Evolutionary conservation across 2,113 vertebrate genomes (phyloP).

Genomic region (Larimichthys crocea): DNA sequence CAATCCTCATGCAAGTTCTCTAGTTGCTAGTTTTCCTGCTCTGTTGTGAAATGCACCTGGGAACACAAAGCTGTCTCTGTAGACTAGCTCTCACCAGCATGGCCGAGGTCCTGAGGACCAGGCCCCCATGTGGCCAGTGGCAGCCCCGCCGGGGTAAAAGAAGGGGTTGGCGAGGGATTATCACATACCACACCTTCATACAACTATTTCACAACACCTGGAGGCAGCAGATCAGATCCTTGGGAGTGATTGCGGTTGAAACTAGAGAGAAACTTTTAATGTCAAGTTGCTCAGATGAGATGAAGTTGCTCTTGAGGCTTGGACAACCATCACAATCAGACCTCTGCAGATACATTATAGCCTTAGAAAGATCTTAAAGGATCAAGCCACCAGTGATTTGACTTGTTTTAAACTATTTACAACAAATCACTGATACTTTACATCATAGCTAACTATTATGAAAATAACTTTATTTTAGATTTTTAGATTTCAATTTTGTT

Average conservation of each 20-base stretch:
- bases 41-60: constrained; percentile 71
- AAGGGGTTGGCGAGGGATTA: constrained; percentile 60
- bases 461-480: background rate
- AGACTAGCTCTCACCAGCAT: constrained; percentile 17
- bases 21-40: constrained; percentile 72
- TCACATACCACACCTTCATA: constrained; percentile 77
- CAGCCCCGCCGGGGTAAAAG: background rate
- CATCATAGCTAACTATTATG: background rate
- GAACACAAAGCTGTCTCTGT: constrained; percentile 76
- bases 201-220: constrained; percentile 85
- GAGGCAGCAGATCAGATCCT: constrained; percentile 70
- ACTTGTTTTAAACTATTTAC: background rate
- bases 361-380: background rate
- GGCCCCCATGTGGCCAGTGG: constrained; percentile 34
- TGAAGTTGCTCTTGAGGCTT: background rate
- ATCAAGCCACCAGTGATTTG: background rate
- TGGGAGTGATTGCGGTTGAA: constrained; percentile 45
- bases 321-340: background rate
- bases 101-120: constrained; percentile 20
- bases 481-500: background rate
- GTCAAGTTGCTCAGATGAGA: background rate
- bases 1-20: constrained; percentile 24
- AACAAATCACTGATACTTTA: background rate
- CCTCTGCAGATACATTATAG: background rate
- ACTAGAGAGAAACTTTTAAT: constrained; percentile 23